Evolutionary conservation across 1,140 invertebrate species (phyloP).

Genomic region (Drosophila busckii): DNA sequence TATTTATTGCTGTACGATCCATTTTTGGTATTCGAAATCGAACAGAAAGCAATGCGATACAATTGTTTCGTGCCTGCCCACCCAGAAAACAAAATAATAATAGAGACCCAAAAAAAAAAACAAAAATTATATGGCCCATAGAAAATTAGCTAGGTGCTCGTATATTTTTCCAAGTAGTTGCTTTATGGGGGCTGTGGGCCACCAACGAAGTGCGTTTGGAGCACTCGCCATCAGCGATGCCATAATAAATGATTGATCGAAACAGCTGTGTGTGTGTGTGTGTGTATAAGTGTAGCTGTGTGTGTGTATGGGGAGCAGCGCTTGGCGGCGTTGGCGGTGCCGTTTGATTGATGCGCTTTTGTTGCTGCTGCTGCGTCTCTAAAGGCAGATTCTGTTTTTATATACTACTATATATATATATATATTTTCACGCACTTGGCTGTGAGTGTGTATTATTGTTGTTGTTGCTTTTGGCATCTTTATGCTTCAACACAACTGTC

Average conservation of each 20-base stretch:
- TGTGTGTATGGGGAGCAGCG: conserved; percentile 24
- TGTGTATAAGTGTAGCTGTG: conserved; percentile 21
- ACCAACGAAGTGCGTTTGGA: conserved; percentile 55
- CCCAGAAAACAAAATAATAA: conserved; percentile 19
- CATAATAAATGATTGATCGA: conserved; percentile 76
- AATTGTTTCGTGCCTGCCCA: conserved; percentile 15
- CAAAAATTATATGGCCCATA: conserved; percentile 47
- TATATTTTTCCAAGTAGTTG: conserved; percentile 60
- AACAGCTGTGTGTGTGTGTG: conserved; percentile 34
- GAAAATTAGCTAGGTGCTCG: conserved; percentile 50
- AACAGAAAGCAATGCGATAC: conserved; percentile 5
- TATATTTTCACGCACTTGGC: conserved; percentile 56
- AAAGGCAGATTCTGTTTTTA: conserved; percentile 44
- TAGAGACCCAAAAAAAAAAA: conserved; percentile 17
- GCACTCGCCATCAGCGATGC: conserved; percentile 64
- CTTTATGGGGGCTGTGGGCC: conserved; percentile 31
- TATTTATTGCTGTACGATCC: neutral
- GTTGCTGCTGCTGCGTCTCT: conserved; percentile 55
- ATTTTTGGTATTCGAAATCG: conserved; percentile 1
- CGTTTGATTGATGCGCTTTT: conserved; percentile 73
- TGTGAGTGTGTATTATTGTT: conserved; percentile 25
- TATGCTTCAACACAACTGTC: conserved; percentile 76
- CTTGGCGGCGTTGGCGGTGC: conserved; percentile 52
- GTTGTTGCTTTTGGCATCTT: conserved; percentile 66
- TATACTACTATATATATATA: too few species aligned